Percentiles rank a stretch among this genome's conserved stretches.
phyloP scores from a whole-genome alignment of 2,888 invertebrate species.

The Drosophila picticornis region DNA sequence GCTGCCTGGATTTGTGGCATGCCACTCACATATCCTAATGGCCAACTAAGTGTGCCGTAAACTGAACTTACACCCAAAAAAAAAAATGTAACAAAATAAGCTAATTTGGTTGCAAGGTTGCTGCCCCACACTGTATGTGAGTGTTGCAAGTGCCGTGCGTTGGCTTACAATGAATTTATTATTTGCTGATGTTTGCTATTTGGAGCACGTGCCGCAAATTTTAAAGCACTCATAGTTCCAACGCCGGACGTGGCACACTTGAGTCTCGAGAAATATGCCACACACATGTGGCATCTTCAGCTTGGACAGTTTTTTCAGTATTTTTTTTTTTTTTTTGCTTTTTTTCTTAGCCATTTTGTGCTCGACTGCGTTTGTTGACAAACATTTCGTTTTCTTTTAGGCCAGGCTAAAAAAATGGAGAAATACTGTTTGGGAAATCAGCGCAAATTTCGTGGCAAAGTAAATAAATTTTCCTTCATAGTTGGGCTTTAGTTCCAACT shows the following conservation, averaged over 20 bases:
- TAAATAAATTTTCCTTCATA: conserved; percentile 75
- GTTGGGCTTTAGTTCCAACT: conserved; percentile 54
- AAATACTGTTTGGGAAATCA: conserved; percentile 54
- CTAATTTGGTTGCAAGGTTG: conserved; percentile 68
- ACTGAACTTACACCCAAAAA: conserved; percentile 33
- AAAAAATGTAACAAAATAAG: conserved; percentile 15
- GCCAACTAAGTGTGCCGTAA: conserved; percentile 68
- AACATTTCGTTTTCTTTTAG: conserved; percentile 57
- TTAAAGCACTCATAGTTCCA: conserved; percentile 69
- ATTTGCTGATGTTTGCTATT: conserved; percentile 83
- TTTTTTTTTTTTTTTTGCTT: conserved; percentile 5
- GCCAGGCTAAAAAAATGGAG: conserved; percentile 52
- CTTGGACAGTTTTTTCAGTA: neutral
- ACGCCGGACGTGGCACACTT: conserved; percentile 68
- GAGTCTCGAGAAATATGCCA: conserved; percentile 51
- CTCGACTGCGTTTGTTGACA: conserved; percentile 78
- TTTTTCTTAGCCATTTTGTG: conserved; percentile 65
- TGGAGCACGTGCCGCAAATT: conserved; percentile 81
- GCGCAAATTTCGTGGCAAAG: conserved; percentile 79
- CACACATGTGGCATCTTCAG: conserved; percentile 33
- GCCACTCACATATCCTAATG: conserved; percentile 71
- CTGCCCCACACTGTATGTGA: neutral
- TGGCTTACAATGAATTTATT: conserved; percentile 79
- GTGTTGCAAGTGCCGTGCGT: conserved; percentile 41
- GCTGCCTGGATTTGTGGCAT: conserved; percentile 53